Base-by-base conservation (phyloP, 2,113 vertebrate species). In the Oreotrochilus melanogaster region DNA sequence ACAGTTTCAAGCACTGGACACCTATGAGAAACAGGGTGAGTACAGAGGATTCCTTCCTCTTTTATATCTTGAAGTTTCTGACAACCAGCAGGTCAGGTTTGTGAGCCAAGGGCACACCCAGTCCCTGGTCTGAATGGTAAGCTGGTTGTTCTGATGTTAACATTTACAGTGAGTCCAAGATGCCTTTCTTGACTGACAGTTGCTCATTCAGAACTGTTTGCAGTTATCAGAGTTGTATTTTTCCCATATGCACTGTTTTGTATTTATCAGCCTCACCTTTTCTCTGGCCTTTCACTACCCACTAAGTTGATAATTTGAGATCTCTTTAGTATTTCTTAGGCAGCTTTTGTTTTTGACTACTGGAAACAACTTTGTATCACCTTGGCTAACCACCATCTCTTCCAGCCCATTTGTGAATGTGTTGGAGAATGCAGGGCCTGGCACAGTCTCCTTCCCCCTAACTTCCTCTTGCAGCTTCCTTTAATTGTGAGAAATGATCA, bases 51-150 rank as follows among this genome's bases (percentile, higher is more conserved):
- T 88, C 64, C 50, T 88, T 94, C 60, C 56, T 30, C 31, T 88
- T 93, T 83, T 86, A 2, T 80, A 83, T 92, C 79, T 90, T 76
- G 64, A 51, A 62, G 15, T 70, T 92, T 86, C 60, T 93, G 79
- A 50, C 78, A 93, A 51, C 18, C 42, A 78, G 75, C 53, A 71
- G 33, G 18, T 70, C 60, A 73, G 60, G 33, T 86, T 70, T 67
- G n/a, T 51, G 60, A 93, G 96, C 86, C 91, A 92, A 88, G 56
- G 75, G 75, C 88, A 92, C 91, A 71, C 78, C 82, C 91, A 90
- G 28, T 66, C 37, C 56, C 91, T 76, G 84, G 25, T 60, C 70
- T 92, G 71, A 86, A 80, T 57, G 69, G 88, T 94, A 80, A 83
- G 33, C 37, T 70, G 33, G 2, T 48, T 86, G 54, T 11, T 86